Evolutionary conservation across 2,888 invertebrate genomes (phyloP).

Genomic region (Zelleria hepariella): DNA sequence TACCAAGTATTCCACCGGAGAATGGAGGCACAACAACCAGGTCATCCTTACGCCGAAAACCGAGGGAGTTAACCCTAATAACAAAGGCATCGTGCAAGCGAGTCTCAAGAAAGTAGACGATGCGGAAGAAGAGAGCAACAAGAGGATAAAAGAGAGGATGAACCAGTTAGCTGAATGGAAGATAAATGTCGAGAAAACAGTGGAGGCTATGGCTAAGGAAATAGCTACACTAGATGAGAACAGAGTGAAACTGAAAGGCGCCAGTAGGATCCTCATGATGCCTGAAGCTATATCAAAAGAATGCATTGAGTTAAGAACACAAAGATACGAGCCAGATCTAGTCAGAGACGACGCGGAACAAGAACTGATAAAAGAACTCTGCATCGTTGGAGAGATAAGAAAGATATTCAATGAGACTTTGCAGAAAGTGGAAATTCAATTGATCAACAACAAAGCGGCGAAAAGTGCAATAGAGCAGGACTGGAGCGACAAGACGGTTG

Average conservation of each 20-base stretch:
- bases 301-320: constrained; percentile 78
- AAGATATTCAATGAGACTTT: constrained; percentile 74
- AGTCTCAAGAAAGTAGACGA: constrained; percentile 20
- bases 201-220: constrained; percentile 76
- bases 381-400: constrained; percentile 80
- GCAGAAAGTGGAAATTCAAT: constrained; percentile 77
- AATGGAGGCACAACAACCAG: constrained; percentile 78
- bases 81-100: constrained; percentile 36
- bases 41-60: constrained; percentile 42
- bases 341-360: constrained; percentile 86
- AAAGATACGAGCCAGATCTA: constrained; percentile 81
- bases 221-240: constrained; percentile 75
- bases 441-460: constrained; percentile 81
- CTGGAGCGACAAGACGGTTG: constrained; percentile 89
- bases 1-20: constrained; percentile 78
- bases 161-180: constrained; percentile 76
- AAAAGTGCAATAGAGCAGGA: constrained; percentile 87
- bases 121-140: constrained; percentile 61
- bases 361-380: constrained; percentile 81
- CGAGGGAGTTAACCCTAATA: background rate
- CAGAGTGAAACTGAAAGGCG: constrained; percentile 75
- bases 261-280: constrained; percentile 75
- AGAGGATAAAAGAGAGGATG: constrained; percentile 33
- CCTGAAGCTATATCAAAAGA: constrained; percentile 81
- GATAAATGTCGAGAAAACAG: constrained; percentile 74